Base-by-base conservation (phyloP, 2,888 invertebrate species). In the Nymphalis c-album region DNA sequence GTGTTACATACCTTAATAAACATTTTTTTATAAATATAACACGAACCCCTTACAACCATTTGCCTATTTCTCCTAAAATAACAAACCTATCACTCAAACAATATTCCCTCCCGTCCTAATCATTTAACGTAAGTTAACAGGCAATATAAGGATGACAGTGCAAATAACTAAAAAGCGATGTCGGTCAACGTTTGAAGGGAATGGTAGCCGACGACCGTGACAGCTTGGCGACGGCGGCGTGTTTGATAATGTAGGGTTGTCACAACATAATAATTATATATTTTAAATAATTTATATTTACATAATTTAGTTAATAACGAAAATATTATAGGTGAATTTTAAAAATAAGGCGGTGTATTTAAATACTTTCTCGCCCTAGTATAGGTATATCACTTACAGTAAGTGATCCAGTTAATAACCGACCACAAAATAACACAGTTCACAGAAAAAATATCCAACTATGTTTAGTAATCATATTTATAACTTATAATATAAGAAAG, bases 211-310 rank as follows among this genome's bases (percentile, higher is more conserved):
- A 47, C 62, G 72, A 74, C 67, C 75, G 71, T 71, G 73, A 76
- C 74, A 73, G 71, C 71, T 68, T 72, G 67, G 69, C 68, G 69
- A 67, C 73, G 74, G 75, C 78, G 78, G 74, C 76, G 70, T 72
- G 60, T 78, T 79, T 79, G 77, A 79, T 75, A 66, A 61, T 13
- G 20, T 70, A 78, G 77, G 77, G 77, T 47, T 79, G 75, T 58
- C 58, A 7, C 20, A 17, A 46, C 16, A 35, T 40, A 26, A 48
- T 69, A 50, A 50, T 50, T n/a, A 18, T 8, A 18, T 2, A 13
- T 18, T 2, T 18, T 20, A 50, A 18, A 50, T 20, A 20, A 20
- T 20, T 50, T 13, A 10, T 40, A 13, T 13, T 2, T 13, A 13
- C 13, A 13, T 0, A 40, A 1, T 2, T 8, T 40, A 22, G 22